phyloP scores from a whole-genome alignment of 2,888 invertebrate genomes.

The Cheilosia vulpina region DNA sequence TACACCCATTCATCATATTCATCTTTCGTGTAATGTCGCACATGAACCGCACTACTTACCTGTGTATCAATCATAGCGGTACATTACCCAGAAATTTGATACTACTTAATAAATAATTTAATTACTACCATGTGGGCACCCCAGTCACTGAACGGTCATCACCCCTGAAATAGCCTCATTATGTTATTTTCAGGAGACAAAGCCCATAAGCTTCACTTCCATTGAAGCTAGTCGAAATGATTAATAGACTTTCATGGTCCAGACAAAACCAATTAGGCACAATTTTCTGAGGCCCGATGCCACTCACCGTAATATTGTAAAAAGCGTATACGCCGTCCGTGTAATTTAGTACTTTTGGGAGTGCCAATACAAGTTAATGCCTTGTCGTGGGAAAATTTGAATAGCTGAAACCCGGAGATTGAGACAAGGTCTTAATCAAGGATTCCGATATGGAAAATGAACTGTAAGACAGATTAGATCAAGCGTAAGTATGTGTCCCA shows the following conservation, averaged over 20 bases:
- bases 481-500: conserved; percentile 12
- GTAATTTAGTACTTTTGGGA: background rate
- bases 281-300: conserved; percentile 17
- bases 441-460: conserved; percentile 18
- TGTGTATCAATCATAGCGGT: conserved; percentile 11
- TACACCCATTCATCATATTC: conserved; percentile 1
- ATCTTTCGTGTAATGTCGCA: conserved; percentile 8
- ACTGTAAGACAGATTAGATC: conserved; percentile 17
- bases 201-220: conserved; percentile 42
- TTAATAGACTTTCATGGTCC: conserved; percentile 38
- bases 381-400: too few relatives aligned
- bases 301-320: conserved; percentile 22
- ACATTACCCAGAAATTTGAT: conserved; percentile 45
- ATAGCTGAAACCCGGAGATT: background rate
- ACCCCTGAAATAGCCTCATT: conserved; percentile 40
- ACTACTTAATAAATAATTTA: conserved; percentile 34
- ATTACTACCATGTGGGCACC: conserved; percentile 40
- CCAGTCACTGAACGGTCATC: conserved; percentile 16
- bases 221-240: conserved; percentile 5
- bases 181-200: conserved; percentile 51
- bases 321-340: conserved; percentile 16
- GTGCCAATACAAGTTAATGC: background rate
- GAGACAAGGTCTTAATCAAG: conserved; percentile 2
- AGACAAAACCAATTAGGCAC: conserved; percentile 58
- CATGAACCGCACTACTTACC: conserved; percentile 18